Evolutionary conservation across 2,888 invertebrate species (phyloP).

Genomic region (Cataglyphis livida): DNA sequence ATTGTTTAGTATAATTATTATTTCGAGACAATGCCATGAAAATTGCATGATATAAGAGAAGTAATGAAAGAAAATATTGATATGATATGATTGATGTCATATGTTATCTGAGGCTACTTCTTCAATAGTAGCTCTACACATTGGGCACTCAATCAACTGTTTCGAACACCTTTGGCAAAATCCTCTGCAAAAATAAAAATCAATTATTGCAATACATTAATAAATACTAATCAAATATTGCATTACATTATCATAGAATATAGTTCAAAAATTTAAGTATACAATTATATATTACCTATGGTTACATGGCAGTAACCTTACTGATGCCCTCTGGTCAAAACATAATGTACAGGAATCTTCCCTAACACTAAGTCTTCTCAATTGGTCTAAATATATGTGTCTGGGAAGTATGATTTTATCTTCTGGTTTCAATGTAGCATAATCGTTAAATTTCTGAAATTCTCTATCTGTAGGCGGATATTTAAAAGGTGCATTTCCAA

Average conservation of each 20-base stretch:
- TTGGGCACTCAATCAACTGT: constrained; percentile 93
- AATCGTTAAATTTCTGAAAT: constrained; percentile 92
- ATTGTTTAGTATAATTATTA: constrained; percentile 65
- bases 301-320: constrained; percentile 92
- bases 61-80: constrained; percentile 66
- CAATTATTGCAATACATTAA: background rate
- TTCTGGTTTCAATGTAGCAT: constrained; percentile 91
- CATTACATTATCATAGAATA: background rate
- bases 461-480: constrained; percentile 90
- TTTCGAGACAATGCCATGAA: constrained; percentile 66
- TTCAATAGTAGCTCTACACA: constrained; percentile 92
- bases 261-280: constrained; percentile 23
- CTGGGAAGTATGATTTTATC: constrained; percentile 94
- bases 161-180: constrained; percentile 93
- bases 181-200: constrained; percentile 87
- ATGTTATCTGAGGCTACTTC: constrained; percentile 86
- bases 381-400: constrained; percentile 91
- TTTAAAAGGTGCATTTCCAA: constrained; percentile 93
- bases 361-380: constrained; percentile 90
- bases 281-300: constrained; percentile 89
- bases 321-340: constrained; percentile 92
- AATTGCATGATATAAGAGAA: constrained; percentile 65
- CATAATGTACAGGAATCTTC: constrained; percentile 96
- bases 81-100: constrained; percentile 82
- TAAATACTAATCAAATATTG: constrained; percentile 10